phyloP scores from a whole-genome alignment of 2,888 invertebrate species.

The Helobdella robusta region DNA sequence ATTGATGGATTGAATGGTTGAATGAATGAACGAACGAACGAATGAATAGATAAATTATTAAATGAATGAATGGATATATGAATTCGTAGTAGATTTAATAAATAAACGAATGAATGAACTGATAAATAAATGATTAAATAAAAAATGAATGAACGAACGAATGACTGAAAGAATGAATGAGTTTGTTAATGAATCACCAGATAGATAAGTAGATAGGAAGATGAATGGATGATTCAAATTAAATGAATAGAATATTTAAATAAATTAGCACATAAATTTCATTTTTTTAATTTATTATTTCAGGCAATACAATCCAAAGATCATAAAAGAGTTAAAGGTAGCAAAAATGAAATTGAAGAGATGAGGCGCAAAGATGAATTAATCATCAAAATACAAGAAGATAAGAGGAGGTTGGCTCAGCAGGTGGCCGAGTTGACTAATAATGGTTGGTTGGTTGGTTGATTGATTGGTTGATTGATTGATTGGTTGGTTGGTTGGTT shows the following conservation, averaged over 20 bases:
- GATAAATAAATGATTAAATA: too few relatives aligned
- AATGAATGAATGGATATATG: neutral
- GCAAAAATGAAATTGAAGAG: conserved; percentile 40
- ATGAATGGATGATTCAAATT: too few relatives aligned
- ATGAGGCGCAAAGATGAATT: conserved; percentile 41
- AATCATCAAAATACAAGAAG: conserved; percentile 44
- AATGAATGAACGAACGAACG: neutral
- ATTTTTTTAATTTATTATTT: too few relatives aligned
- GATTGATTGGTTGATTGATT: neutral
- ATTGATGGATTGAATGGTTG: neutral
- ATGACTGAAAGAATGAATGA: too few relatives aligned
- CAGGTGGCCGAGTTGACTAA: conserved; percentile 45
- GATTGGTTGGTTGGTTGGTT: neutral
- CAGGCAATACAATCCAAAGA: too few relatives aligned
- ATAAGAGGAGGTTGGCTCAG: conserved; percentile 44
- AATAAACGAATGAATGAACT: too few relatives aligned
- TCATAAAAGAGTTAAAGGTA: too few relatives aligned
- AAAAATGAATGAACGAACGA: too few relatives aligned
- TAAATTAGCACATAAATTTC: too few relatives aligned
- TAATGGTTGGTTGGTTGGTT: conserved; percentile 45
- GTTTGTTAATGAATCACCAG: too few relatives aligned
- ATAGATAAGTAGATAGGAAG: too few relatives aligned
- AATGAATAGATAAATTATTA: neutral
- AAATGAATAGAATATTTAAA: too few relatives aligned
- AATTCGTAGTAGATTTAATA: conserved; percentile 35